A percentile compares a stretch with the other conserved stretches of the same genome.
These are phyloP conservation scores for Danionella dracula DNA, from an alignment of 2,797 vertebrate genomes.

Conservation along the genomic window DNA sequence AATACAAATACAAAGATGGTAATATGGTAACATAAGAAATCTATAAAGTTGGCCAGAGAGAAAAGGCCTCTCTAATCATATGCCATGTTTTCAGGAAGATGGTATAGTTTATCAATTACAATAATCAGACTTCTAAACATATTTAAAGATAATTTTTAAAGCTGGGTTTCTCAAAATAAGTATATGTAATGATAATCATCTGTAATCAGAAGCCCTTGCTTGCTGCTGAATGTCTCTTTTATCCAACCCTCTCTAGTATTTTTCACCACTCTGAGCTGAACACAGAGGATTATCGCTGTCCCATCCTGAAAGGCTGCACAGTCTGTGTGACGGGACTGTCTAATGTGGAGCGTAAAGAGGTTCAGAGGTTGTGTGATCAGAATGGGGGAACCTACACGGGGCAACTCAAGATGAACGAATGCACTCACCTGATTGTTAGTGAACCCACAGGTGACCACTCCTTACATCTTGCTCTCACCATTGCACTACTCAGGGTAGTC, in stretches of 20 bases:
- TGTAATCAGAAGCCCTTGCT: no score
- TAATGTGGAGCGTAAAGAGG: slow-evolving; percentile 79
- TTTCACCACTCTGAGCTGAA: slow-evolving; percentile 79
- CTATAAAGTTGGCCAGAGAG: no score
- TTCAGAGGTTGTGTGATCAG: slow-evolving; percentile 80
- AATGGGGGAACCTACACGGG: slow-evolving; percentile 87
- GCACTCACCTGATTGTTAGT: slow-evolving; percentile 93
- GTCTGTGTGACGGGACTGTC: slow-evolving; percentile 91
- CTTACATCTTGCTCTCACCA: not conserved
- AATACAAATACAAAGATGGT: no score
- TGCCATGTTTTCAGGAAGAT: no score
- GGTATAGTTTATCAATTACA: no score
- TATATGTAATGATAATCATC: no score
- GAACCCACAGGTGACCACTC: slow-evolving; percentile 80
- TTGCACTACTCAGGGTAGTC: not conserved
- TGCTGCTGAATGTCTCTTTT: not conserved
- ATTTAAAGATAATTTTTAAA: no score
- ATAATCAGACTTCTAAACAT: no score
- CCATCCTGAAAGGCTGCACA: slow-evolving; percentile 85
- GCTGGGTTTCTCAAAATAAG: no score
- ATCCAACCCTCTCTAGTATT: slow-evolving; percentile 61
- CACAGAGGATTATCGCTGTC: slow-evolving; percentile 78
- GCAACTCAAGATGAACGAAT: slow-evolving; percentile 97
- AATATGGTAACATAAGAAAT: no score
- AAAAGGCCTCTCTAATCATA: no score